These are phyloP conservation scores for Takifugu rubripes DNA, from an alignment of 2,797 vertebrate genomes.

Conservation along the genomic window DNA sequence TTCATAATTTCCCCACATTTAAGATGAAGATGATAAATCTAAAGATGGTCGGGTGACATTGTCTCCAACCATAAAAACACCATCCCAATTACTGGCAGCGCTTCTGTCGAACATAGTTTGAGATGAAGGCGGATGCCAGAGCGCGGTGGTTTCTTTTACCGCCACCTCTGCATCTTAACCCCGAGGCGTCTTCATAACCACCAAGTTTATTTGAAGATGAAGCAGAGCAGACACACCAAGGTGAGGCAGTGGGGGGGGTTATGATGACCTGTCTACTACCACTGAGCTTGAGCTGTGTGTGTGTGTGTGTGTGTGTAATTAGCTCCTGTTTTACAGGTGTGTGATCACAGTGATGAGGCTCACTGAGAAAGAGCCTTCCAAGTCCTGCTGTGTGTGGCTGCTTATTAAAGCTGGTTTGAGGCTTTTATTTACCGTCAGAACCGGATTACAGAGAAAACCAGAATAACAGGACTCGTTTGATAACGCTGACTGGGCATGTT, in stretches of 20 bases:
- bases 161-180: slow-evolving; percentile 3
- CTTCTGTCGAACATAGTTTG: not conserved
- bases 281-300: slow-evolving; percentile 22
- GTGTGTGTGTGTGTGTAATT: slow-evolving; percentile 42
- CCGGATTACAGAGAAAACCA: slow-evolving; percentile 37
- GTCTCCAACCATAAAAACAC: too few relatives aligned
- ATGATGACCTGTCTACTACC: slow-evolving; percentile 25
- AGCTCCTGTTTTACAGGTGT: slow-evolving; percentile 32
- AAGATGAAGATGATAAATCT: not conserved
- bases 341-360: slow-evolving; percentile 44
- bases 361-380: slow-evolving; percentile 4
- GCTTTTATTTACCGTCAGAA: slow-evolving; percentile 19
- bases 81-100: not conserved
- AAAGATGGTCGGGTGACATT: not conserved
- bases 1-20: too few relatives aligned
- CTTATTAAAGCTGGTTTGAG: slow-evolving; percentile 43
- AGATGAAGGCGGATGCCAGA: too few relatives aligned
- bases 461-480: slow-evolving; percentile 18
- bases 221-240: slow-evolving; percentile 33
- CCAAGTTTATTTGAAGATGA: slow-evolving; percentile 20
- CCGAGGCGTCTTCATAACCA: slow-evolving; percentile 16
- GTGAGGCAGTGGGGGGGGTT: slow-evolving; percentile 24
- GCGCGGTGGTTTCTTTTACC: slow-evolving; percentile 16
- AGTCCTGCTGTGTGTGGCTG: slow-evolving; percentile 20
- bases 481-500: slow-evolving; percentile 2